A percentile compares a stretch with the other conserved stretches of the same genome.
Conservation (phyloP, 2,888 invertebrate species). For the Andrena fulva region DNA sequence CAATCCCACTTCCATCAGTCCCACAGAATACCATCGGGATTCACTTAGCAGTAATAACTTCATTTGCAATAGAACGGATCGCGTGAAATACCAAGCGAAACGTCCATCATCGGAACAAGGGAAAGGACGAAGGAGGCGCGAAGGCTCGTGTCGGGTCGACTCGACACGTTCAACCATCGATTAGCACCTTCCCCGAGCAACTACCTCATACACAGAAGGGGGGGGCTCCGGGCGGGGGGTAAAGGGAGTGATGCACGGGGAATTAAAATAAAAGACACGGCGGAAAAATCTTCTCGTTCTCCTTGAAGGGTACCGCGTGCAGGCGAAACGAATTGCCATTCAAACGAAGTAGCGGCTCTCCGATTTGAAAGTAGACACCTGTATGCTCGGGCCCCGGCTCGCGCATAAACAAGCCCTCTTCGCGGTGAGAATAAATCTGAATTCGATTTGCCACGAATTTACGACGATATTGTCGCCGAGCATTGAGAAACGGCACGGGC, state of each 20-base stretch:
- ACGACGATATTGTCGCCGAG: constrained; percentile 63
- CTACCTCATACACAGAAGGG: neutral
- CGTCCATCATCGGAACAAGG: constrained; percentile 27
- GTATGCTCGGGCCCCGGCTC: constrained; percentile 46
- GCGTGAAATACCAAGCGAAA: constrained; percentile 23
- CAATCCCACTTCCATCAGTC: constrained; percentile 9
- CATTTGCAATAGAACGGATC: constrained; percentile 9
- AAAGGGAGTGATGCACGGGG: neutral
- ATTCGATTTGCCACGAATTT: constrained; percentile 67
- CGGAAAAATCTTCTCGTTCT: constrained; percentile 41
- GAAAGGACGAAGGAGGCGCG: neutral
- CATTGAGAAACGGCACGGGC: constrained; percentile 53
- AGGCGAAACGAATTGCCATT: constrained; percentile 55
- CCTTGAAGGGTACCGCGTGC: constrained; percentile 54
- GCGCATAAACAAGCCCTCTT: constrained; percentile 58
- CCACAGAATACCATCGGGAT: neutral
- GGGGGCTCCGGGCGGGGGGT: neutral
- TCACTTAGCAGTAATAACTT: constrained; percentile 11
- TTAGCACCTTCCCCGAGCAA: constrained; percentile 5
- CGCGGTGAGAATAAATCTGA: constrained; percentile 62
- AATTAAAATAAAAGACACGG: constrained; percentile 34
- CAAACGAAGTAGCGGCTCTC: constrained; percentile 57
- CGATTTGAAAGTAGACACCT: constrained; percentile 66
- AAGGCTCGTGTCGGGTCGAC: constrained; percentile 11
- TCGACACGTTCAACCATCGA: constrained; percentile 22